These are phyloP conservation scores for Tipula lateralis DNA, from an alignment of 2,888 invertebrate species.

Conservation along the genomic window DNA sequence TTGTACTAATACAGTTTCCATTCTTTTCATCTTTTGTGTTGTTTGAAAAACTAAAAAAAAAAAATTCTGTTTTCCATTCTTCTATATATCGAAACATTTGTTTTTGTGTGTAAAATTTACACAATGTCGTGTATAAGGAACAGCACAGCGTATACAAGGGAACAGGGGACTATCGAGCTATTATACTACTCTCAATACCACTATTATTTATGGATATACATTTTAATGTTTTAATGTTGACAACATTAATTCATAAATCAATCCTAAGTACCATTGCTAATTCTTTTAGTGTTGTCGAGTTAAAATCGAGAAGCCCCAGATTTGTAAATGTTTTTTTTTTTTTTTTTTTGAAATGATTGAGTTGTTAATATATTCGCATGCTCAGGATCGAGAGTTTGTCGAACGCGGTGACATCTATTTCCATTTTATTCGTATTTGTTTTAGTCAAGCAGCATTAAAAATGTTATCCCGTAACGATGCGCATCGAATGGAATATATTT, in stretches of 20 bases:
- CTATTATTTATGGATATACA: background rate
- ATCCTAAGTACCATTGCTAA: slow-evolving; percentile 25
- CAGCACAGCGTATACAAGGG: background rate
- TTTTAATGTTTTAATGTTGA: background rate
- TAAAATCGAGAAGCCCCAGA: background rate
- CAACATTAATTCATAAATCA: slow-evolving; percentile 27
- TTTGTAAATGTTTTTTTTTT: background rate
- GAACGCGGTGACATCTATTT: background rate
- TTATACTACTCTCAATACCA: background rate
- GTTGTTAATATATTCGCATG: background rate
- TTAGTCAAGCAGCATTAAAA: background rate
- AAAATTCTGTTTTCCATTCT: background rate
- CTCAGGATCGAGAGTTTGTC: background rate
- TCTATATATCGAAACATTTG: background rate
- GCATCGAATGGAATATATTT: background rate
- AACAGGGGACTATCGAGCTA: background rate
- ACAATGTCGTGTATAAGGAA: background rate
- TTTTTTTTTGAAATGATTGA: background rate
- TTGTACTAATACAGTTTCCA: background rate
- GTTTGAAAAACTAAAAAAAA: background rate
- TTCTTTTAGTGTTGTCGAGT: background rate
- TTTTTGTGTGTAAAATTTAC: background rate
- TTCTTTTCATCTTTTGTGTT: background rate
- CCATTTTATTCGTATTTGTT: background rate
- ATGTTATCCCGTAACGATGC: background rate